Conservation (phyloP, 2,113 vertebrate species). For the Macroglossus sobrinus region DNA sequence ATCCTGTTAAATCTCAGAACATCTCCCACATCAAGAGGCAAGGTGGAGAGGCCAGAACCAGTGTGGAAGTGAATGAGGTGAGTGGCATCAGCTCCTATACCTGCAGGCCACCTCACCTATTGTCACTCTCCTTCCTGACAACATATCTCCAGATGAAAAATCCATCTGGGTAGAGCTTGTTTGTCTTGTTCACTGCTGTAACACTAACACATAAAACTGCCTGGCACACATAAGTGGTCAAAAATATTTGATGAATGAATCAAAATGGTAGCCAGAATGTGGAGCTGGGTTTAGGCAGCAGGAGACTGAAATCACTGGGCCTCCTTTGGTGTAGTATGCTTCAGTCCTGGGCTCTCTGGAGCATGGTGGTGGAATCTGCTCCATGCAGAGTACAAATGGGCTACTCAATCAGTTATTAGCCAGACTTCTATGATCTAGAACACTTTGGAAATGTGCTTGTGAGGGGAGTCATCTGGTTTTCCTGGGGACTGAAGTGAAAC, state of each 20-base stretch:
- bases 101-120: background rate
- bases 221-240: background rate
- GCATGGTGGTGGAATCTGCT: background rate
- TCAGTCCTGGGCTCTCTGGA: background rate
- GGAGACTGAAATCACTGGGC: background rate
- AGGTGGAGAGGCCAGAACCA: background rate
- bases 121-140: background rate
- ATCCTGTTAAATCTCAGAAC: constrained; percentile 22
- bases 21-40: background rate
- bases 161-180: background rate
- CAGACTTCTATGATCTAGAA: background rate
- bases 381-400: background rate
- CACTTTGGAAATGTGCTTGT: background rate
- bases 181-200: background rate
- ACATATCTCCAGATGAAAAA: background rate
- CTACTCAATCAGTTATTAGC: background rate
- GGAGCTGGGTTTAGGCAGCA: background rate
- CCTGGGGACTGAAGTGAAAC: background rate
- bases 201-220: background rate
- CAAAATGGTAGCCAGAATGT: constrained; percentile 22
- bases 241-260: background rate
- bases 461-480: background rate
- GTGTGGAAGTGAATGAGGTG: background rate
- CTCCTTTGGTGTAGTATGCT: background rate
- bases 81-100: background rate